Percentiles rank a stretch among this genome's conserved stretches.
These are phyloP conservation scores for Trilocha varians DNA, from an alignment of 2,888 invertebrate genomes.

Conservation along the genomic window DNA sequence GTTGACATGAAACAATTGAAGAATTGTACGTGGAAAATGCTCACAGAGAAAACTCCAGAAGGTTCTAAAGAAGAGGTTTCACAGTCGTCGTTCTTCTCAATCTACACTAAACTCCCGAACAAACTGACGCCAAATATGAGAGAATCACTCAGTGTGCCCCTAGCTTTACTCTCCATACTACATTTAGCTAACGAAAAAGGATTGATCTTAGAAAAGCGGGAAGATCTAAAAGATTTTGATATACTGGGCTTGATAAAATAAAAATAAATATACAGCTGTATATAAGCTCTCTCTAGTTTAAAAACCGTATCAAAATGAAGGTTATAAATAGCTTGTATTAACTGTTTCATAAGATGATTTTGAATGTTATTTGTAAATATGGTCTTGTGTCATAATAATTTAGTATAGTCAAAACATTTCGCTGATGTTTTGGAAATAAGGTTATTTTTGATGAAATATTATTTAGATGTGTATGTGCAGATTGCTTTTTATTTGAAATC, in stretches of 20 bases:
- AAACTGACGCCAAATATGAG: constrained; percentile 75
- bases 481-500: too few species aligned
- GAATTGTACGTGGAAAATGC: constrained; percentile 79
- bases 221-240: constrained; percentile 68
- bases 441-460: too few species aligned
- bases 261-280: too few species aligned
- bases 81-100: constrained; percentile 62
- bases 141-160: constrained; percentile 82
- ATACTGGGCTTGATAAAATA: constrained; percentile 34
- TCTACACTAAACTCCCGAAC: constrained; percentile 74
- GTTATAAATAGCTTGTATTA: too few species aligned
- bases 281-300: too few species aligned
- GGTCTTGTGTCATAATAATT: too few species aligned
- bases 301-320: too few species aligned
- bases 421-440: too few species aligned
- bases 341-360: too few species aligned
- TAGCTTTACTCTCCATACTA: constrained; percentile 85
- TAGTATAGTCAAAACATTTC: too few species aligned
- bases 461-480: too few species aligned
- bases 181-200: constrained; percentile 89
- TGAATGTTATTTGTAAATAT: too few species aligned
- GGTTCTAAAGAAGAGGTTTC: constrained; percentile 49
- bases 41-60: constrained; percentile 51
- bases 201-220: constrained; percentile 66
- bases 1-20: constrained; percentile 90